phyloP scores from a whole-genome alignment of 2,113 vertebrate species.

The Salvelinus alpinus region DNA sequence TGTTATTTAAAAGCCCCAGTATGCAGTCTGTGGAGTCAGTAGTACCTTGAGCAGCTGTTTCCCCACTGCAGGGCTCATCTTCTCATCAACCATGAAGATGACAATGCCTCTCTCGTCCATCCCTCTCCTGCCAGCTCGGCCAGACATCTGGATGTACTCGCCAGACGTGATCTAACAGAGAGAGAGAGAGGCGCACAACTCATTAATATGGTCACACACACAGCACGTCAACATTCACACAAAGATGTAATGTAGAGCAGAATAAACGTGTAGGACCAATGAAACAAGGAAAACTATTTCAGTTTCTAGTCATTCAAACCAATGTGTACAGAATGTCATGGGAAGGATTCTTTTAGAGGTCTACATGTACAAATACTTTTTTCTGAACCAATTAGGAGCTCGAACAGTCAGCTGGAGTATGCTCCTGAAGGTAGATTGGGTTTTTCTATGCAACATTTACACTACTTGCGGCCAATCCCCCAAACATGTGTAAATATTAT shows the following conservation, averaged over 20 bases:
- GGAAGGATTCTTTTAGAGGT: too few species aligned
- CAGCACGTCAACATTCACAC: too few species aligned
- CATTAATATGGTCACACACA: not conserved
- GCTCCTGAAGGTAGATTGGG: not conserved
- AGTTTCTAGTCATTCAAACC: too few species aligned
- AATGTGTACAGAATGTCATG: too few species aligned
- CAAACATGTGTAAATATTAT: too few species aligned
- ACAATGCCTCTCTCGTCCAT: slow-evolving; percentile 99
- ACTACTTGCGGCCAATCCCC: too few species aligned
- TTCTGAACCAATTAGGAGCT: not conserved
- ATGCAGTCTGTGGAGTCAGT: not conserved
- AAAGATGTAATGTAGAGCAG: too few species aligned
- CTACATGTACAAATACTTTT: too few species aligned
- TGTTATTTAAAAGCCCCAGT: too few species aligned
- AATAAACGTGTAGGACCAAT: too few species aligned
- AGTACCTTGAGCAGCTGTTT: slow-evolving; percentile 96
- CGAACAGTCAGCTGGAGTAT: not conserved
- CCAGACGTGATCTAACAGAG: slow-evolving; percentile 90
- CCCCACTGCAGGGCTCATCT: slow-evolving; percentile 94
- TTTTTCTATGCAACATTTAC: not conserved
- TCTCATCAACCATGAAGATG: slow-evolving; percentile 99
- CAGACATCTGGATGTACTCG: slow-evolving; percentile 99
- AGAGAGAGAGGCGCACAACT: not conserved
- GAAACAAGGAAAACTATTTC: too few species aligned
- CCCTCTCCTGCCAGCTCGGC: slow-evolving; percentile 93